A percentile compares a stretch with the other conserved stretches of the same genome.
phyloP scores from a whole-genome alignment of 2,797 vertebrate genomes.

The Syngnathus acus region DNA sequence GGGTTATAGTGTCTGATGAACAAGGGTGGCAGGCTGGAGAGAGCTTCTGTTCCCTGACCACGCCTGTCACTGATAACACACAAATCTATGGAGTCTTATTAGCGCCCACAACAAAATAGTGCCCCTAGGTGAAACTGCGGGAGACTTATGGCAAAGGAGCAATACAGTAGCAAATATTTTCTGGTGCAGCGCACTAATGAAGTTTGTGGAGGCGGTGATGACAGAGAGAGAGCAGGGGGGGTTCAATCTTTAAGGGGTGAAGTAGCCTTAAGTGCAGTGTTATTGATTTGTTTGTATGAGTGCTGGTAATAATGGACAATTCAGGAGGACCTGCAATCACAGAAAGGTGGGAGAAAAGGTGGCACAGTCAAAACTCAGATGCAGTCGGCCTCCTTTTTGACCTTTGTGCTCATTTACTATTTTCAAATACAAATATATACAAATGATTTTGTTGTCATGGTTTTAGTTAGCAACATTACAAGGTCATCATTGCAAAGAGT shows the following conservation, averaged over 20 bases:
- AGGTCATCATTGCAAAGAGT: no score
- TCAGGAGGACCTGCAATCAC: constrained; percentile 23
- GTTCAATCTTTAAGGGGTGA: constrained; percentile 53
- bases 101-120: constrained; percentile 57
- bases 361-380: constrained; percentile 26
- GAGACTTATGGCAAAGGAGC: constrained; percentile 53
- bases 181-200: constrained; percentile 40
- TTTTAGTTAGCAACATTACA: no score
- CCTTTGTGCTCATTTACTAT: constrained; percentile 9
- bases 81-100: constrained; percentile 68
- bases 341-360: constrained; percentile 21
- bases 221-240: constrained; percentile 20
- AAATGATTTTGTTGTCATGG: no score
- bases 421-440: no score
- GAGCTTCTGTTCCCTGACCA: constrained; percentile 60
- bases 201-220: constrained; percentile 32
- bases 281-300: constrained; percentile 59
- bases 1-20: constrained; percentile 41
- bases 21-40: constrained; percentile 51
- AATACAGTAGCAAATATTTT: constrained; percentile 41
- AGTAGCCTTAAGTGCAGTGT: constrained; percentile 48
- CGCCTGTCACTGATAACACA: constrained; percentile 63
- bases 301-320: constrained; percentile 46
- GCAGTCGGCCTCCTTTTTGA: constrained; percentile 32
- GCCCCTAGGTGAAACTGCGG: constrained; percentile 46